Evolutionary conservation across 1,140 invertebrate species (phyloP), one percentile per base, ranked within the genome.

Genomic region (Metopolophium dirhodum): DNA sequence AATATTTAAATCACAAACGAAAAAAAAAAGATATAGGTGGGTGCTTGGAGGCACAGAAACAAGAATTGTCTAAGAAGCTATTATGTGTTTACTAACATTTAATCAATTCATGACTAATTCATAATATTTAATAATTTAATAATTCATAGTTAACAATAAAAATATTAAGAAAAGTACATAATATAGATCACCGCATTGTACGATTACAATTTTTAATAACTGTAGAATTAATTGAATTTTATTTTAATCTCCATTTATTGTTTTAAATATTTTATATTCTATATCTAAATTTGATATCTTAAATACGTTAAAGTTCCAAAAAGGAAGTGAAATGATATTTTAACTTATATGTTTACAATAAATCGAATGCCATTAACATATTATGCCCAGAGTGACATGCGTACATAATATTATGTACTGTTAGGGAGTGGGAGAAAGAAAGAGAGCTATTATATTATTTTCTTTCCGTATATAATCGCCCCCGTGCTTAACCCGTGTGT

Each of bases 391-490:
- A 77, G 61, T 77, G 61, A 77, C 30, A n/a, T n/a, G 61, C 82
- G 22, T 83, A 83, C 37, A 37, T 83, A 41, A 9, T 23, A 83
- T 83, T 83, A 83, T 37, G 37, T 41, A 83, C 37, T 23, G 2
- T 3, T 9, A 85, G 41, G 23, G 37, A 41, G 83, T 41, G 83
- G 23, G n/a, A 85, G 23, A 85, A 85, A 85, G 22, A 85, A 85
- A 41, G 83, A 85, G 37, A 47, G 45, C 26, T 30, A 47, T 30
- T 47, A 86, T 86, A 30, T 86, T 86, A 41, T 86, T 86, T 45
- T 47, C 37, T 88, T 88, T 51, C 35, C 87, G 87, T 89, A 30
- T 54, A 89, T 88, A 89, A 35, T 89, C 87, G 87, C 87, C 87
- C 49, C 87, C 87, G 87, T 89, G 45, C 11, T 49, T 90, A 45